These are phyloP conservation scores for Notothenia coriiceps DNA, from an alignment of 2,113 vertebrate species.

Conservation along the genomic window DNA sequence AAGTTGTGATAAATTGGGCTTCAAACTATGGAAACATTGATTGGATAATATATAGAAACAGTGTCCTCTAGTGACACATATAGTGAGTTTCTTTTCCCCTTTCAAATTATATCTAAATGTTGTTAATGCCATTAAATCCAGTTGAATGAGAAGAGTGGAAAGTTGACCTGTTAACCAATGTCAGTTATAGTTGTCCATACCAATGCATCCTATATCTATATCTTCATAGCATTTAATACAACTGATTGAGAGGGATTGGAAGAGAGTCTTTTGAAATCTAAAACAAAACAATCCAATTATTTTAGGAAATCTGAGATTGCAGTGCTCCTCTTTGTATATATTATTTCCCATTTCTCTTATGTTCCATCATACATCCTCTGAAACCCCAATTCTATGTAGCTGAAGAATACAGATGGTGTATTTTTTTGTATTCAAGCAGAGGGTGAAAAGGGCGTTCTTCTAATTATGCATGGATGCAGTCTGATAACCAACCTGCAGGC, in stretches of 20 bases:
- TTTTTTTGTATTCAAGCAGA: constrained; percentile 22
- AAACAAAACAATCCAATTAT: neutral
- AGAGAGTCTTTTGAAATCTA: neutral
- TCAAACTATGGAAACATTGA: neutral
- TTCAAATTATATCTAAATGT: neutral
- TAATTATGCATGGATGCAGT: constrained; percentile 69
- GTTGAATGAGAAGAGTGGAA: neutral
- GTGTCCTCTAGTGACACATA: constrained; percentile 25
- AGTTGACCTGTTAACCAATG: neutral
- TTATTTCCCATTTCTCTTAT: neutral
- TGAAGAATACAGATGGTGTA: constrained; percentile 4
- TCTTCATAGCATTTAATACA: neutral
- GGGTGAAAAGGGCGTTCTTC: constrained; percentile 26
- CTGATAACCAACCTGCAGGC: constrained; percentile 68
- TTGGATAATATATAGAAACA: constrained; percentile 7
- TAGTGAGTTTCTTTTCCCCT: neutral
- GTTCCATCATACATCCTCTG: neutral
- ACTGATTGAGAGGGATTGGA: too few relatives aligned
- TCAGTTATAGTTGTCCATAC: neutral
- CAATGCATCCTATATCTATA: neutral
- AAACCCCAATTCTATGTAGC: neutral
- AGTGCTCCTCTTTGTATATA: neutral
- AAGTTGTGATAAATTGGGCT: neutral
- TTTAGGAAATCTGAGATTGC: neutral
- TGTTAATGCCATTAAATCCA: neutral